Evolutionary conservation across 2,113 vertebrate species (phyloP).

Genomic region (Atrichornis clamosus): DNA sequence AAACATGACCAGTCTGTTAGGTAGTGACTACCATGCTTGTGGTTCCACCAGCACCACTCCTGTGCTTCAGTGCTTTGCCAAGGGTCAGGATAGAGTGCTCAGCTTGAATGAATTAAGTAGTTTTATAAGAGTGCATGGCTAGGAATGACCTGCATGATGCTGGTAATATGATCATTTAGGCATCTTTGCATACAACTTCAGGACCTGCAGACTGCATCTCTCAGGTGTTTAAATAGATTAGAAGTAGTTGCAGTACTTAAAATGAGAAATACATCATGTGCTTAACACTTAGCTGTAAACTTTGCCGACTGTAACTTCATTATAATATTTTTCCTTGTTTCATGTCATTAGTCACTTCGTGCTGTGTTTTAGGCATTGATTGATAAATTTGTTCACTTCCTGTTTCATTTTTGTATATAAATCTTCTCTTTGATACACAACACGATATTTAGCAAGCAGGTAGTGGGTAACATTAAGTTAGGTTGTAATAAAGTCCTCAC

Average conservation of each 20-base stretch:
- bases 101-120: neutral
- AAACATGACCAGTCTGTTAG: neutral
- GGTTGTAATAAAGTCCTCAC: neutral
- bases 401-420: neutral
- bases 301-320: neutral
- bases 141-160: neutral
- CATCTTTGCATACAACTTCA: neutral
- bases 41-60: neutral
- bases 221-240: neutral
- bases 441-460: neutral
- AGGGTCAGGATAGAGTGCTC: neutral
- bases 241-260: neutral
- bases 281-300: neutral
- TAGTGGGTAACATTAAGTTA: neutral
- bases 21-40: fast-evolving
- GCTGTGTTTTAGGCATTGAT: neutral
- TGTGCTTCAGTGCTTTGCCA: neutral
- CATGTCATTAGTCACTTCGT: neutral
- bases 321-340: neutral
- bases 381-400: neutral
- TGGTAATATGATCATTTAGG: neutral
- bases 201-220: neutral
- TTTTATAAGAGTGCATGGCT: neutral
- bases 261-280: neutral
- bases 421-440: neutral